phyloP scores from a whole-genome alignment of 2,888 invertebrate genomes.

The Drosophila seclusa region DNA sequence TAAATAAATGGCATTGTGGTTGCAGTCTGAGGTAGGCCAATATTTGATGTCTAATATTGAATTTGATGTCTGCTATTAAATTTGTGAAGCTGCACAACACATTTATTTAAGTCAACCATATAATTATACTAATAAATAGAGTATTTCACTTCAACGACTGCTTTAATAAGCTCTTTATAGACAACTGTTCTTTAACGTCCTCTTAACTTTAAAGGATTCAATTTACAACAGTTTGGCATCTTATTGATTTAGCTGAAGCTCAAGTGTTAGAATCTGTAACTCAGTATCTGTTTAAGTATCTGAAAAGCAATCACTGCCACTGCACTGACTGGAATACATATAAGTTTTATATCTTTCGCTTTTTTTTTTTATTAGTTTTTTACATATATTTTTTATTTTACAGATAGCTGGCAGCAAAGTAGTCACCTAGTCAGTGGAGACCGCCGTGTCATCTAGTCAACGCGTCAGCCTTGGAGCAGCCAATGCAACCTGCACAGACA shows the following conservation, averaged over 20 bases:
- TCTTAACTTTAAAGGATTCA: constrained; percentile 8
- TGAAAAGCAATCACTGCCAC: constrained; percentile 38
- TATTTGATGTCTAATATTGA: background rate
- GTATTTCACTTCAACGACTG: background rate
- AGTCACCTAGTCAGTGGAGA: constrained; percentile 28
- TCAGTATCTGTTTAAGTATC: constrained; percentile 31
- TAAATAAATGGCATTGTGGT: background rate
- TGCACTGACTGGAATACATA: constrained; percentile 23
- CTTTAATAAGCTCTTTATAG: background rate
- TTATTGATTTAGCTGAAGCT: constrained; percentile 25
- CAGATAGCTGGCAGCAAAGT: constrained; percentile 32
- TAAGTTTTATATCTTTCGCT: background rate
- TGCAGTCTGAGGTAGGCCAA: background rate
- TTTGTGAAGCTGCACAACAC: background rate
- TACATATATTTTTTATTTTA: background rate
- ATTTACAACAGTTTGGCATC: constrained; percentile 4
- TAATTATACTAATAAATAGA: background rate
- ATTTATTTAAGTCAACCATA: background rate
- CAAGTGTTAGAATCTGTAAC: constrained; percentile 17
- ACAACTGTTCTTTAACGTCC: background rate
- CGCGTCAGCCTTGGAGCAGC: constrained; percentile 60
- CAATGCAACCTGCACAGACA: constrained; percentile 75
- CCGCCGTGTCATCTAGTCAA: constrained; percentile 12
- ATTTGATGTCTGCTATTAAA: too few species aligned
- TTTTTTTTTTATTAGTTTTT: background rate